Percentiles rank a stretch among this genome's conserved stretches.
phyloP scores from a whole-genome alignment of 2,113 vertebrate species.

The Taxidea taxus region DNA sequence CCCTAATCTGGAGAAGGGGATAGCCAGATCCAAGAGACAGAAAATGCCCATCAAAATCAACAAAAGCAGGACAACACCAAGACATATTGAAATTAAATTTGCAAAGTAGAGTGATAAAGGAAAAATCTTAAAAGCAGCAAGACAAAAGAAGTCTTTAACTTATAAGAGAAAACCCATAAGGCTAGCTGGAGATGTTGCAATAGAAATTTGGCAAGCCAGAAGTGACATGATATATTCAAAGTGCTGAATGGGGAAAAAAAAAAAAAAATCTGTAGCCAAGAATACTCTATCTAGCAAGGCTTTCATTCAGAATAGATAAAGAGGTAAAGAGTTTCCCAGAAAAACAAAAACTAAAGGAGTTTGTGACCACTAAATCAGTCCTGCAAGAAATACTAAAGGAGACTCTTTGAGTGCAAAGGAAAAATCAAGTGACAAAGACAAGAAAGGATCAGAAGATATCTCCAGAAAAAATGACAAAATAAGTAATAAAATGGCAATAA shows the following conservation, averaged over 20 bases:
- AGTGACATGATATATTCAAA: not conserved
- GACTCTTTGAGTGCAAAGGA: not conserved
- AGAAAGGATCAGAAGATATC: not conserved
- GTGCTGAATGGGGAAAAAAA: not conserved
- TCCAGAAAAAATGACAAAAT: not conserved
- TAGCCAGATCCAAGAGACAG: not conserved
- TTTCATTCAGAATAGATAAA: not conserved
- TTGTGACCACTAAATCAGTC: not conserved
- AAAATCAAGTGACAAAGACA: not conserved
- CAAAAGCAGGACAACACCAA: not conserved
- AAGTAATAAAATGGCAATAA: not conserved
- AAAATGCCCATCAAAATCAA: not conserved
- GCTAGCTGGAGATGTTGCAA: not conserved
- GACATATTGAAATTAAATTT: not conserved
- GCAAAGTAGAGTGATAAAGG: not conserved
- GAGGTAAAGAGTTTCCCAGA: not conserved
- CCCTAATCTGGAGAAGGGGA: not conserved
- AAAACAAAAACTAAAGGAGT: not conserved
- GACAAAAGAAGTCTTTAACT: not conserved
- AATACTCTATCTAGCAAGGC: not conserved
- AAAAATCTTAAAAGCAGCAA: not conserved
- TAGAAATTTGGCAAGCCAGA: not conserved
- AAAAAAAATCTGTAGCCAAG: not conserved
- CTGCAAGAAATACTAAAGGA: not conserved
- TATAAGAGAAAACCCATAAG: not conserved